Conservation (phyloP, 2,888 invertebrate species). For the Lagria hirta region DNA sequence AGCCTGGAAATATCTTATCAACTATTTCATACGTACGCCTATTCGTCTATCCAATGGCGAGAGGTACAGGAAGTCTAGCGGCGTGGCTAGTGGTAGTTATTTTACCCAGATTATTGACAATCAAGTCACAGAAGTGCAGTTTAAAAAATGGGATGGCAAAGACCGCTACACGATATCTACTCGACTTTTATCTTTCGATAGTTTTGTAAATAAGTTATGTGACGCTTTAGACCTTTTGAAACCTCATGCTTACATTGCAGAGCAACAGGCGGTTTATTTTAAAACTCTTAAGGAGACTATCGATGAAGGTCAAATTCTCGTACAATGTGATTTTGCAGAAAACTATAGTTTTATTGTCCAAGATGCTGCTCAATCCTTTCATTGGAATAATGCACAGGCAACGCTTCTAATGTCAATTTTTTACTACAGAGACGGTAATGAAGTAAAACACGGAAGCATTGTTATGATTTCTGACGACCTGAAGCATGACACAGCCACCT, state of each 20-base stretch:
- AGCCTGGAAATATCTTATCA: no score
- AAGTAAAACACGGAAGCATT: slow-evolving; percentile 25
- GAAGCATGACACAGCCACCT: slow-evolving; percentile 30
- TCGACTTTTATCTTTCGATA: no score
- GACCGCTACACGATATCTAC: no score
- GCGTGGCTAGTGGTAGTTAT: no score
- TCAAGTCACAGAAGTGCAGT: no score
- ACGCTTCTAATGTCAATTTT: slow-evolving; percentile 30
- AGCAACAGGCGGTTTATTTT: neutral
- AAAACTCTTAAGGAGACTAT: neutral
- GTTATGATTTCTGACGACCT: slow-evolving; percentile 31
- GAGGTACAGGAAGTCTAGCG: no score
- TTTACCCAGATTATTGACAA: no score
- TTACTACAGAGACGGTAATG: slow-evolving; percentile 26
- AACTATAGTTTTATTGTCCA: slow-evolving; percentile 35
- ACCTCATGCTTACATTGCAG: neutral
- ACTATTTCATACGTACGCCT: no score
- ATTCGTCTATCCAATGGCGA: no score
- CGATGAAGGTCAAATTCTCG: slow-evolving; percentile 6
- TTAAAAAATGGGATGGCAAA: no score
- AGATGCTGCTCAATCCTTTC: slow-evolving; percentile 27
- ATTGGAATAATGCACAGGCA: slow-evolving; percentile 31
- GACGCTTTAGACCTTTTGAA: neutral
- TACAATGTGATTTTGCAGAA: slow-evolving; percentile 33
- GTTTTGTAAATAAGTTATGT: neutral